Percentiles rank a stretch among this genome's conserved stretches.
Evolutionary conservation across 2,113 vertebrate genomes (phyloP).

Genomic region (Hemicordylus capensis): DNA sequence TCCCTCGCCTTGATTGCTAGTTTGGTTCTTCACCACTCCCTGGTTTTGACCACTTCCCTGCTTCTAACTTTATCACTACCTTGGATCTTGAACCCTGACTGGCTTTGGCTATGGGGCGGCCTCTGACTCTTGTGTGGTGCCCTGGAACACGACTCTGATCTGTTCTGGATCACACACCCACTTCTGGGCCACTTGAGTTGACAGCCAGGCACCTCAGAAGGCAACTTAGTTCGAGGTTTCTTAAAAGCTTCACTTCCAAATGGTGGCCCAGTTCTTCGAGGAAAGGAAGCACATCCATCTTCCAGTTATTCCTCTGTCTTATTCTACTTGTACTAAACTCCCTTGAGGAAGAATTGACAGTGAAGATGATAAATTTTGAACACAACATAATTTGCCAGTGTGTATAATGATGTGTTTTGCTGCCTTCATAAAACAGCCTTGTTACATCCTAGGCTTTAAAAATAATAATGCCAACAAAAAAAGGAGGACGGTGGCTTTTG

Average conservation of each 20-base stretch:
- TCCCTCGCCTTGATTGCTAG: too few species aligned
- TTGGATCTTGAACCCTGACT: too few species aligned
- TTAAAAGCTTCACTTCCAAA: background rate
- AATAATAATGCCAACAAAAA: too few species aligned
- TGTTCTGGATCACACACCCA: too few species aligned
- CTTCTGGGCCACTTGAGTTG: too few species aligned
- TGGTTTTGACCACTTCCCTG: too few species aligned
- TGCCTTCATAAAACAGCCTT: background rate
- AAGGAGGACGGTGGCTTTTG: too few species aligned
- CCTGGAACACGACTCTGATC: fast-evolving
- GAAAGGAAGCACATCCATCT: constrained; percentile 1
- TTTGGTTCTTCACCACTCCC: background rate
- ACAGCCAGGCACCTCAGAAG: too few species aligned
- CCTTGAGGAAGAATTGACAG: background rate
- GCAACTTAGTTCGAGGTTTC: background rate
- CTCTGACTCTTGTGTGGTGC: too few species aligned
- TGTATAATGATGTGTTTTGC: background rate
- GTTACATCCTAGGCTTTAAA: background rate
- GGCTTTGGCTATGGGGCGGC: too few species aligned
- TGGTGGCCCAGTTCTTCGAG: background rate
- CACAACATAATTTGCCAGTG: background rate
- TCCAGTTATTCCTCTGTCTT: background rate
- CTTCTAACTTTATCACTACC: too few species aligned
- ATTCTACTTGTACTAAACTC: background rate
- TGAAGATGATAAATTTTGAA: background rate